Percentiles rank a stretch among this genome's conserved stretches.
These are phyloP conservation scores for Leucosticte australis DNA, from an alignment of 2,113 vertebrate genomes.

Conservation along the genomic window DNA sequence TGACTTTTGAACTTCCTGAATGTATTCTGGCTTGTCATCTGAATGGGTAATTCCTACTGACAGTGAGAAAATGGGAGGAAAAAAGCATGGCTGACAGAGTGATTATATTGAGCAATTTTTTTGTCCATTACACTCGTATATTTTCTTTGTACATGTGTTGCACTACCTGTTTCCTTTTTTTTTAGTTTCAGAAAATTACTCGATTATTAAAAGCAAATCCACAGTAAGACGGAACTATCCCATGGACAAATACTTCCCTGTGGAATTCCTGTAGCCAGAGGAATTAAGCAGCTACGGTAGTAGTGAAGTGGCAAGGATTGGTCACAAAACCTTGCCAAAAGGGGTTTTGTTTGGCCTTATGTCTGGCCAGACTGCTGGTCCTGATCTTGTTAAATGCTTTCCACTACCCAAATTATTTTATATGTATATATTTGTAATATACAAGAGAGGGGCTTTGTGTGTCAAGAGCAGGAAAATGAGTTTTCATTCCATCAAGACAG, in stretches of 20 bases:
- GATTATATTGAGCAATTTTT: neutral
- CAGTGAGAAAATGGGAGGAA: neutral
- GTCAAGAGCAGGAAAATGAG: neutral
- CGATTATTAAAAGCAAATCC: neutral
- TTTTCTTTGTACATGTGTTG: neutral
- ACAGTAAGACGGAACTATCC: neutral
- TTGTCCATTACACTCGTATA: rapidly evolving
- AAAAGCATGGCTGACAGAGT: neutral
- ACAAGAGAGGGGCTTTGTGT: neutral
- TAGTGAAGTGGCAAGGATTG: neutral
- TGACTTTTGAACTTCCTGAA: neutral
- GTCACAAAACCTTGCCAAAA: neutral
- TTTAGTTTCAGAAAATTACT: neutral
- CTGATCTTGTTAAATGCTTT: neutral
- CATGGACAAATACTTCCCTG: neutral
- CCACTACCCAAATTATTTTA: neutral
- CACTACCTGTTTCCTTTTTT: neutral
- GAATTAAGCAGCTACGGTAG: neutral
- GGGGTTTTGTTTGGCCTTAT: neutral
- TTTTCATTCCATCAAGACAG: neutral
- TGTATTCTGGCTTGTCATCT: neutral
- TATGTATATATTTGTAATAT: neutral
- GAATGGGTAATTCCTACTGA: neutral
- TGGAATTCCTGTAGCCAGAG: neutral
- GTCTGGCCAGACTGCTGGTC: neutral